These are phyloP conservation scores for Corythoichthys intestinalis DNA, from an alignment of 2,113 vertebrate genomes.

Conservation along the genomic window DNA sequence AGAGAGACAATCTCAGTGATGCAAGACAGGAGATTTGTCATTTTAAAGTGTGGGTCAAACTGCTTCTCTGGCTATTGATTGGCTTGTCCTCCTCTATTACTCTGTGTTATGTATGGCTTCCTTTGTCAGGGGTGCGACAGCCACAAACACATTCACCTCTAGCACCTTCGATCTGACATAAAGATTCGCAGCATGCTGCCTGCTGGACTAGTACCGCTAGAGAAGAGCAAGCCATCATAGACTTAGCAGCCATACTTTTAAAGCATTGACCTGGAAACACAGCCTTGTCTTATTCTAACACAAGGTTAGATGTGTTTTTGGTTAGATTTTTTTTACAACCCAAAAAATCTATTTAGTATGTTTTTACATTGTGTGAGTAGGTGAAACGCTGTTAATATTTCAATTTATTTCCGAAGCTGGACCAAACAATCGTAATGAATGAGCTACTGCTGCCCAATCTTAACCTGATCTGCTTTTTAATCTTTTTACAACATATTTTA, in stretches of 20 bases:
- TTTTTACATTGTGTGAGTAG: not conserved
- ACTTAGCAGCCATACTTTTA: conserved; percentile 23
- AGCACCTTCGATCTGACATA: conserved; percentile 63
- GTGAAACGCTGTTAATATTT: not conserved
- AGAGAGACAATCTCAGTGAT: conserved; percentile 24
- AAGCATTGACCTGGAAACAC: conserved; percentile 25
- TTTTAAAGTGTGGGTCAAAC: conserved; percentile 63
- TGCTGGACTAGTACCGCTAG: not conserved
- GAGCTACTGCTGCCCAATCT: not conserved
- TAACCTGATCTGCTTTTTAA: not conserved
- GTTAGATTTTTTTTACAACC: not conserved
- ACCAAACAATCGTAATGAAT: not conserved
- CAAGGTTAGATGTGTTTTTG: conserved; percentile 13
- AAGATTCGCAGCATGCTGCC: conserved; percentile 31
- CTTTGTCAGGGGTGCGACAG: conserved; percentile 62
- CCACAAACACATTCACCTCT: conserved; percentile 62
- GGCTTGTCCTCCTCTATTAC: conserved; percentile 64
- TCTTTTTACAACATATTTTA: not conserved
- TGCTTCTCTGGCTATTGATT: conserved; percentile 63
- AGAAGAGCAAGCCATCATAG: conserved; percentile 51
- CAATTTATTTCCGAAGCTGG: not conserved
- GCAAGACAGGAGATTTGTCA: conserved; percentile 58
- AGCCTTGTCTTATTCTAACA: conserved; percentile 11
- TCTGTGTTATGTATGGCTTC: conserved; percentile 60
- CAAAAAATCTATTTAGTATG: not conserved